Base-by-base conservation (phyloP, 2,888 invertebrate species). In the Epistrophe eligans region DNA sequence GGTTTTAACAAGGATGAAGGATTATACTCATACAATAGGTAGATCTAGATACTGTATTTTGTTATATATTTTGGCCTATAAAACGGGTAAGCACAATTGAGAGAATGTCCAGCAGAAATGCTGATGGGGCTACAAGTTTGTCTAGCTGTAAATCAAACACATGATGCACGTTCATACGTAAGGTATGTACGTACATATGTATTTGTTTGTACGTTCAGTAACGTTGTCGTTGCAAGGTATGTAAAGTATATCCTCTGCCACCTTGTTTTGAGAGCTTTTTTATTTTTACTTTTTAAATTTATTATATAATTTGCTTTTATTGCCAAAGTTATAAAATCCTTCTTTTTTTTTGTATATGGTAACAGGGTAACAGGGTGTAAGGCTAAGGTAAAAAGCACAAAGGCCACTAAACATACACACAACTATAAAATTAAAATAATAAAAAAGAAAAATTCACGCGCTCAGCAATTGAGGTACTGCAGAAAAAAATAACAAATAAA, bases 231-330 rank as follows among this genome's bases (percentile, higher is more conserved):
- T 62, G 62, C 62, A 62, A 81, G 70, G 70, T 81, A 71, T 71
- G 57, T 57, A 80, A 60, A 60, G 24, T 62, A 13, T 66, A 28
- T 48, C 66, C 66, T 38, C 66, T 28, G 55, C 38, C 57, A 70
- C 77, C 62, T 72, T 57, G 38, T 32, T 55, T 32, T 5, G 43
- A 73, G 43, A 77, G 82, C 73, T 74, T 82, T 74, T 70, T 70
- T n/a, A n/a, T n/a, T 58, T 72, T 72, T 72, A 17, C 50, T 62
- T 45, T 74, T 85, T 64, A 19, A 81, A 85, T 81, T 85, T 82
- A 82, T 85, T 81, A 85, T 77, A 79, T 82, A 82, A 85, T 85
- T 82, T 79, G 77, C 70, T 77, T 85, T 85, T 82, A 85, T 74
- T 79, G 77, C 82, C 70, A 74, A 85, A 79, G 82, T 71, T 77